Evolutionary conservation across 2,888 invertebrate species (phyloP).

Genomic region (Quadriops clusia): DNA sequence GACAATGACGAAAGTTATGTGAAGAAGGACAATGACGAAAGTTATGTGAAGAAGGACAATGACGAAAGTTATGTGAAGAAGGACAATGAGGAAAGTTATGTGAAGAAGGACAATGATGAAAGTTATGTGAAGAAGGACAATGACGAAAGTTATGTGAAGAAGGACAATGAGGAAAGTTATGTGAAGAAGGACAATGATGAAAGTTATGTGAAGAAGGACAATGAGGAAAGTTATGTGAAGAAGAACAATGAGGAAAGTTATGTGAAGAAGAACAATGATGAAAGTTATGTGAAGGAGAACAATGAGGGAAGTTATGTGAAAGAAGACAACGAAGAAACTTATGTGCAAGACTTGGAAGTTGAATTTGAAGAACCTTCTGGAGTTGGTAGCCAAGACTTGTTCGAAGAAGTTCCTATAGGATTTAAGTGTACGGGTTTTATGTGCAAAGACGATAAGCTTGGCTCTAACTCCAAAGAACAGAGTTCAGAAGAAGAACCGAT

Average conservation of each 20-base stretch:
- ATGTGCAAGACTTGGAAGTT: constrained; percentile 1
- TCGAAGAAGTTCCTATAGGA: no score
- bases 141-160: neutral
- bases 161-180: neutral
- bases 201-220: constrained; percentile 1
- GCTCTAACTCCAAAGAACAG: no score
- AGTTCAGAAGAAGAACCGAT: neutral
- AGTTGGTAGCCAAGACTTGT: no score
- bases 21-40: constrained; percentile 11
- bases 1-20: constrained; percentile 6
- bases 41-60: constrained; percentile 6
- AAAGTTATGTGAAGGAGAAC: neutral
- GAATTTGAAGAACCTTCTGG: constrained; percentile 3
- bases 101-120: constrained; percentile 9
- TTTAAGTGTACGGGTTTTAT: no score
- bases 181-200: neutral
- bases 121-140: neutral
- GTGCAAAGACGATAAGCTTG: no score
- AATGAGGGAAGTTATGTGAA: neutral
- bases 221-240: constrained; percentile 11
- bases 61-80: constrained; percentile 6
- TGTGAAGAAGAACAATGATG: neutral
- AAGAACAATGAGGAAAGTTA: constrained; percentile 3
- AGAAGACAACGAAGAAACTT: neutral
- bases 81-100: constrained; percentile 7